phyloP scores from a whole-genome alignment of 2,113 vertebrate genomes.

The Rhagologus leucostigma region DNA sequence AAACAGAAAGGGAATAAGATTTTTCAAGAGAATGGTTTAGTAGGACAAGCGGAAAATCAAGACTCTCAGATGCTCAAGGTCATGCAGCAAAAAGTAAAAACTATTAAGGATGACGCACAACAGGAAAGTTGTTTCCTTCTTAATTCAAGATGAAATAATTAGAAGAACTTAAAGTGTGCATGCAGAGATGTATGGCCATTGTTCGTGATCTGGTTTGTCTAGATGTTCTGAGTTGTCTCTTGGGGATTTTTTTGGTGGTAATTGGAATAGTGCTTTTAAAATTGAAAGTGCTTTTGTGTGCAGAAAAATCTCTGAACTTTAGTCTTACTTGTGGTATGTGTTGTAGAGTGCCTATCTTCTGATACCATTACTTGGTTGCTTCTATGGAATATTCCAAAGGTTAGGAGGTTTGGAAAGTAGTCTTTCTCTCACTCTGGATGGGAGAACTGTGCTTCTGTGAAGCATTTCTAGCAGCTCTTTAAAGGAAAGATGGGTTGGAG shows the following conservation, averaged over 20 bases:
- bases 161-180: background rate
- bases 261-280: background rate
- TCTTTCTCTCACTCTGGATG: background rate
- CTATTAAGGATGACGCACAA: background rate
- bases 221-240: background rate
- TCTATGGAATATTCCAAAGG: background rate
- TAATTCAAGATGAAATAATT: background rate
- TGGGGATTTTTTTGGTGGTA: background rate
- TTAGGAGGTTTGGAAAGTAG: background rate
- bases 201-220: background rate
- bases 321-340: background rate
- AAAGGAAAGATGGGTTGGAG: background rate
- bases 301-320: background rate
- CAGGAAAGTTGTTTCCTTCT: background rate
- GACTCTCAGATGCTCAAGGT: background rate
- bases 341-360: background rate
- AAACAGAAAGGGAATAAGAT: background rate
- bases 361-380: background rate
- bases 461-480: background rate
- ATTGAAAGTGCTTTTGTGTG: background rate
- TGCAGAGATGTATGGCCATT: background rate
- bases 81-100: background rate
- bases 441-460: background rate
- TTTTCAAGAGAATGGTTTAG: conserved; percentile 1
- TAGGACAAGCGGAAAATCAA: background rate